These are phyloP conservation scores for Diorhabda sublineata DNA, from an alignment of 1,140 invertebrate genomes.

Conservation along the genomic window DNA sequence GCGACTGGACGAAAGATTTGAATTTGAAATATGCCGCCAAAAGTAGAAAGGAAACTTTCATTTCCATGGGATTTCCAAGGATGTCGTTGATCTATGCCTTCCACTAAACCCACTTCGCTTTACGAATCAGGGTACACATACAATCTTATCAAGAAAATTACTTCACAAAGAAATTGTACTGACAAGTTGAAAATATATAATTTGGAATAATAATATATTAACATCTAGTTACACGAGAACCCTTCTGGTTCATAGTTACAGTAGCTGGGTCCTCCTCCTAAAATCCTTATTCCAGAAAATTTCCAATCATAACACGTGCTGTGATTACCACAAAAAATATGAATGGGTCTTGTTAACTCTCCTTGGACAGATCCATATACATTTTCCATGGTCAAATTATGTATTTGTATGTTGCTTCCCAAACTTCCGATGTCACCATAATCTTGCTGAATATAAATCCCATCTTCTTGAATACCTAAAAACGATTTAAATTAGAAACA, in stretches of 20 bases:
- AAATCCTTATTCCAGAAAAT: neutral
- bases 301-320: neutral
- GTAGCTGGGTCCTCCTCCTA: neutral
- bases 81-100: too few relatives aligned
- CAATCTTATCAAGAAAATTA: too few relatives aligned
- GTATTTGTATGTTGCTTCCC: neutral
- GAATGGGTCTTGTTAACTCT: neutral
- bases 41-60: too few relatives aligned
- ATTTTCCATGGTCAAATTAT: neutral
- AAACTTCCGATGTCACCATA: neutral
- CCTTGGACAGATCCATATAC: neutral
- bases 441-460: neutral
- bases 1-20: too few relatives aligned
- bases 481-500: neutral
- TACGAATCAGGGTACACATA: too few relatives aligned
- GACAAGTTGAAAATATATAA: too few relatives aligned
- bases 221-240: neutral
- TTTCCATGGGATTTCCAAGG: too few relatives aligned
- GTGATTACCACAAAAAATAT: neutral
- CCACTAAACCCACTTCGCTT: too few relatives aligned
- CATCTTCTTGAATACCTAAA: neutral
- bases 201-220: too few relatives aligned
- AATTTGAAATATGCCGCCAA: too few relatives aligned
- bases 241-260: neutral
- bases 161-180: too few relatives aligned